These are phyloP conservation scores for Indri indri DNA, from an alignment of 2,113 vertebrate species.

Conservation along the genomic window DNA sequence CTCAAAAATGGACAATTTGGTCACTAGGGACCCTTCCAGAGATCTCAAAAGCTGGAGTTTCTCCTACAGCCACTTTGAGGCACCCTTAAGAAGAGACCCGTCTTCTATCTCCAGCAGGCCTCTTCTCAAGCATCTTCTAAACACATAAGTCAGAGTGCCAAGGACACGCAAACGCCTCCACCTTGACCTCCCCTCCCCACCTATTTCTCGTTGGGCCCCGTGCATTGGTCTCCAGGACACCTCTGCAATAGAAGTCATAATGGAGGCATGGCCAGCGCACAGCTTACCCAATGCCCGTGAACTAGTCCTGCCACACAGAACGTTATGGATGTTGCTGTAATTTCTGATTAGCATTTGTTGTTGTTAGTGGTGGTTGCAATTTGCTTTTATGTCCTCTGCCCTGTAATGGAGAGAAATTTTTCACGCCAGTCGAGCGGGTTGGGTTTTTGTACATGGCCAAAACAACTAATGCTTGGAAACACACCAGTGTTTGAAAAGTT, in stretches of 20 bases:
- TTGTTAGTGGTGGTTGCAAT: neutral
- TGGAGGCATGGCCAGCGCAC: neutral
- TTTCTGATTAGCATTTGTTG: neutral
- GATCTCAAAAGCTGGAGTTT: neutral
- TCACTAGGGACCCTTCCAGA: neutral
- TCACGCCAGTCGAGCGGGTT: neutral
- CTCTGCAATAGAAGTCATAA: neutral
- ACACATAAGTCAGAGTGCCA: neutral
- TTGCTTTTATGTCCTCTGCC: neutral
- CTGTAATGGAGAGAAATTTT: neutral
- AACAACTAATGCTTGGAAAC: slow-evolving; percentile 1
- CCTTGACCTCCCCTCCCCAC: neutral
- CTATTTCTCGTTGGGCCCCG: neutral
- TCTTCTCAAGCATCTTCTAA: neutral
- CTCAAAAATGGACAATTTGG: neutral
- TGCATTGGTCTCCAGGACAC: neutral
- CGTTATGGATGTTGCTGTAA: neutral
- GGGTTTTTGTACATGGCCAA: neutral
- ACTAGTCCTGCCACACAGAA: neutral
- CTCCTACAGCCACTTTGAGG: neutral
- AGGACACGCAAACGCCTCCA: neutral
- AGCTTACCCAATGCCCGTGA: neutral
- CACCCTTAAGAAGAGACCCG: neutral
- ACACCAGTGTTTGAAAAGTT: neutral
- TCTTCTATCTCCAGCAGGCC: too few species aligned